These are phyloP conservation scores for Calliphora vomitoria DNA, from an alignment of 2,888 invertebrate genomes.

Conservation along the genomic window DNA sequence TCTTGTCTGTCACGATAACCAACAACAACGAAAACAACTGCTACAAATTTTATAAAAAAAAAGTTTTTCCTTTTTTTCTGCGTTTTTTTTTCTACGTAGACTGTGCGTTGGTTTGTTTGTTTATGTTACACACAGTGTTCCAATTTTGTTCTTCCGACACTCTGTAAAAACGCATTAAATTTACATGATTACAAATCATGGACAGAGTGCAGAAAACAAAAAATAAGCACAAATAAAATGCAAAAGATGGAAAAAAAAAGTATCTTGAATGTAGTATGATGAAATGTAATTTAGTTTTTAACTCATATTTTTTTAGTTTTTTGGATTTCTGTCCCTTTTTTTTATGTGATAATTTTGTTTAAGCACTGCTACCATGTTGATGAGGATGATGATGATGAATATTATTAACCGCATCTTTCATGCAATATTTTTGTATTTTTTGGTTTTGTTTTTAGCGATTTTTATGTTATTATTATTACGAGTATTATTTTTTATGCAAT, in stretches of 20 bases:
- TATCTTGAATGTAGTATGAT: constrained; percentile 62
- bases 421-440: constrained; percentile 24
- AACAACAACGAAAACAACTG: constrained; percentile 8
- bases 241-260: constrained; percentile 26
- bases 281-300: constrained; percentile 74
- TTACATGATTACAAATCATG: constrained; percentile 71
- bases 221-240: constrained; percentile 33
- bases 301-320: constrained; percentile 45
- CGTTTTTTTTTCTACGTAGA: constrained; percentile 42
- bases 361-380: constrained; percentile 39
- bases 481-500: constrained; percentile 33
- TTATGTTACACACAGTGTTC: constrained; percentile 56
- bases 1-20: constrained; percentile 71
- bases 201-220: constrained; percentile 4
- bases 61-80: constrained; percentile 9
- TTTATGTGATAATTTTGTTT: constrained; percentile 29
- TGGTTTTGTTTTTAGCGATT: constrained; percentile 53
- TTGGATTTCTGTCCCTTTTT: constrained; percentile 49
- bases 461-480: constrained; percentile 36
- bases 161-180: constrained; percentile 71
- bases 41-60: not conserved
- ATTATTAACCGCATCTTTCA: constrained; percentile 72
- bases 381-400: constrained; percentile 60
- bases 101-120: constrained; percentile 13
- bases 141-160: constrained; percentile 61